Evolutionary conservation across 2,113 vertebrate genomes (phyloP).

Genomic region (Acrocephalus kingi): DNA sequence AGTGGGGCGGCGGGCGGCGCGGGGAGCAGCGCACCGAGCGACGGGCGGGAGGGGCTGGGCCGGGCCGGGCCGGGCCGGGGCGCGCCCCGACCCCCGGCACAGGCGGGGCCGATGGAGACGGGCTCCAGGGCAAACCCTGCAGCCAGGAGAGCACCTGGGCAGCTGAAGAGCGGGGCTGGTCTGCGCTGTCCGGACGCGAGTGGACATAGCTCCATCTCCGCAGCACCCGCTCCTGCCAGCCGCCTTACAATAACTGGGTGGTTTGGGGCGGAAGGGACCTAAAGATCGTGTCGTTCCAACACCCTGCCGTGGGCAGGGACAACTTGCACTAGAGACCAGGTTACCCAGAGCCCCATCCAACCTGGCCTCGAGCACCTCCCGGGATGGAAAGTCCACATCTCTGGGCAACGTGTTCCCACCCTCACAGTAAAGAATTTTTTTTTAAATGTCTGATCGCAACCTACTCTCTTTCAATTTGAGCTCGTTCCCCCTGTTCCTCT

Average conservation of each 20-base stretch:
- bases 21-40: neutral
- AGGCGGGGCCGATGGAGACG: neutral
- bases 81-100: too few relatives aligned
- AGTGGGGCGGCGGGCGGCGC: neutral
- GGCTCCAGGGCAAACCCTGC: neutral
- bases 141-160: neutral
- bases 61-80: neutral
- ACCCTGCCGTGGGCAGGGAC: neutral
- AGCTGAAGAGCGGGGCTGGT: neutral
- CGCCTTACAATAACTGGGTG: accelerated
- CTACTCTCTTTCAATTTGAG: neutral
- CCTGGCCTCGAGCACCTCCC: too few relatives aligned
- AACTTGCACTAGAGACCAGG: accelerated
- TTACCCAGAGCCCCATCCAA: neutral
- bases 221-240: neutral
- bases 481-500: neutral
- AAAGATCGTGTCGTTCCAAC: neutral
- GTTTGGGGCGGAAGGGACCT: neutral
- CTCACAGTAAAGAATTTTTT: too few relatives aligned
- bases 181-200: neutral
- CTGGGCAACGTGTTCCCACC: neutral
- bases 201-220: neutral
- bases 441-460: neutral
- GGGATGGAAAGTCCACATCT: neutral
- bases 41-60: too few relatives aligned